phyloP scores from a whole-genome alignment of 2,888 invertebrate species.

The Gymnosoma rotundatum region DNA sequence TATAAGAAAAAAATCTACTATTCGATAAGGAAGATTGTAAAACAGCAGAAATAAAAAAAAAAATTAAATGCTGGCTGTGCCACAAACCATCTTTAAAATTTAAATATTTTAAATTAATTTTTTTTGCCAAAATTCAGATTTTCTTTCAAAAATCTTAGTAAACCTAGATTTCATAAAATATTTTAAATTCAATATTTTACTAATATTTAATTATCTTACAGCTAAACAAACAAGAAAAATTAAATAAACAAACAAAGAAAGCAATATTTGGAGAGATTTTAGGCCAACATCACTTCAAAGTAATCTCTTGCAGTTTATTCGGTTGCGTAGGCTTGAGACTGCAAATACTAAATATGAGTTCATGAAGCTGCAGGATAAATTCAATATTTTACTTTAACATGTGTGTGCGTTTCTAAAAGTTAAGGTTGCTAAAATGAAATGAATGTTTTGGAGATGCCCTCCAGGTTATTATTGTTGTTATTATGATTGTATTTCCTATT shows the following conservation, averaged over 20 bases:
- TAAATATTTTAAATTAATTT: background rate
- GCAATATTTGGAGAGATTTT: conserved; percentile 2
- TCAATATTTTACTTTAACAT: background rate
- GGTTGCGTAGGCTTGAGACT: conserved; percentile 2
- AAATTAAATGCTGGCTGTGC: background rate
- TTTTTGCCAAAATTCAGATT: background rate
- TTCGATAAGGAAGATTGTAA: conserved; percentile 39
- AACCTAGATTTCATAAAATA: too few relatives aligned
- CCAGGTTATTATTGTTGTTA: conserved; percentile 67
- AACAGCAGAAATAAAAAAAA: background rate
- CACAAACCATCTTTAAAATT: background rate
- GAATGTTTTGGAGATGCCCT: conserved; percentile 58
- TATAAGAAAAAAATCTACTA: background rate
- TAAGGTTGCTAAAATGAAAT: conserved; percentile 57
- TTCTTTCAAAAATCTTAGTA: conserved; percentile 3
- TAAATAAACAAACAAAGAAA: conserved; percentile 11
- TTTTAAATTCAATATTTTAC: conserved; percentile 36
- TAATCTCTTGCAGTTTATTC: background rate
- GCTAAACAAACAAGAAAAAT: conserved; percentile 32
- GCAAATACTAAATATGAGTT: conserved; percentile 24
- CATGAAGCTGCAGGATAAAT: background rate
- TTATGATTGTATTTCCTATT: conserved; percentile 65
- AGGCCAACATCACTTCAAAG: conserved; percentile 44
- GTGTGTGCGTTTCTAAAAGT: background rate
- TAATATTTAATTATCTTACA: conserved; percentile 63